phyloP scores from a whole-genome alignment of 2,797 vertebrate genomes.

The Danio jaintianensis region DNA sequence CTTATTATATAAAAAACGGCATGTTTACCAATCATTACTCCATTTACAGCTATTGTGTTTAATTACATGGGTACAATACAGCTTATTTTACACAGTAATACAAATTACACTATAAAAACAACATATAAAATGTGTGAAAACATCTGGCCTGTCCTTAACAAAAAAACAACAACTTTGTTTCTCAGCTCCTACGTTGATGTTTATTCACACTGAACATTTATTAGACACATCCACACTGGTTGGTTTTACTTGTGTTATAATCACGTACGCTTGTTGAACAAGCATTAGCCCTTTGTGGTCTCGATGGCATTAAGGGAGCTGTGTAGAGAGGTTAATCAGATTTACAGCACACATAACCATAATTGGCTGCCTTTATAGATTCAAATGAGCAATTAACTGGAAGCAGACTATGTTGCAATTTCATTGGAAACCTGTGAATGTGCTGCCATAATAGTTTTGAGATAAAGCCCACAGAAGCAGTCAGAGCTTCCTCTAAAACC shows the following conservation, averaged over 20 bases:
- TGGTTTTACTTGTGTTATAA: constrained; percentile 49
- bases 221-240: not conserved
- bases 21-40: not conserved
- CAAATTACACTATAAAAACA: not conserved
- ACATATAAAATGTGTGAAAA: not conserved
- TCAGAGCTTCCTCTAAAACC: constrained; percentile 17
- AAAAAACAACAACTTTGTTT: not conserved
- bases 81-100: not conserved
- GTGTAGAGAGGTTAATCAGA: constrained; percentile 67
- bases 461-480: constrained; percentile 42
- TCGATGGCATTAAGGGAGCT: constrained; percentile 50
- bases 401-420: constrained; percentile 61
- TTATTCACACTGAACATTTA: too few species aligned
- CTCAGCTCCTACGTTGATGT: not conserved
- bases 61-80: not conserved
- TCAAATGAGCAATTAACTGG: constrained; percentile 70
- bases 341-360: constrained; percentile 69
- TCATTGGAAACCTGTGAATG: constrained; percentile 36
- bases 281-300: constrained; percentile 59
- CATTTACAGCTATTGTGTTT: not conserved
- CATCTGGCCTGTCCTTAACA: not conserved
- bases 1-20: not conserved
- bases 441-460: constrained; percentile 35
- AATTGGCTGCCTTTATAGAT: constrained; percentile 70
- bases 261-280: constrained; percentile 61